Conservation (phyloP, 1,140 invertebrate species). For the Nasonia longicornis region DNA sequence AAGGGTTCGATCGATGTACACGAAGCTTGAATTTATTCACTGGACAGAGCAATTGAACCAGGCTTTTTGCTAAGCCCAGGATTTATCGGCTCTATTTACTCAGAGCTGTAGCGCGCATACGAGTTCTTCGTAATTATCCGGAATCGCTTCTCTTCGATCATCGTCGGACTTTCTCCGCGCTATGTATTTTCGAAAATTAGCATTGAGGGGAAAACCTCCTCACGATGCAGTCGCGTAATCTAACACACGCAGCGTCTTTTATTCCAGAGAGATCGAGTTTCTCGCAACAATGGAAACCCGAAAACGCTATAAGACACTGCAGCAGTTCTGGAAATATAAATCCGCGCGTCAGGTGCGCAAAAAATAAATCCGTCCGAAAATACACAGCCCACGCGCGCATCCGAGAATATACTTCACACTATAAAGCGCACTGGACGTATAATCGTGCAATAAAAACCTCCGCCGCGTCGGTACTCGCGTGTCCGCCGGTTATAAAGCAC, state of each 20-base stretch:
- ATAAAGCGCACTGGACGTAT: not conserved
- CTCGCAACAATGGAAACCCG: not conserved
- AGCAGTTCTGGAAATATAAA: not conserved
- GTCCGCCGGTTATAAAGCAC: not conserved
- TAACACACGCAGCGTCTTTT: too few species aligned
- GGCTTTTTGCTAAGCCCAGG: not conserved
- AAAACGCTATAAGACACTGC: not conserved
- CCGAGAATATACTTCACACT: too few species aligned
- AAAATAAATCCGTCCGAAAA: not conserved
- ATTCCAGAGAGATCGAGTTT: not conserved
- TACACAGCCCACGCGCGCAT: not conserved
- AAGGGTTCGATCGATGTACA: not conserved
- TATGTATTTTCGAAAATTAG: too few species aligned
- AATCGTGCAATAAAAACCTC: constrained; percentile 4
- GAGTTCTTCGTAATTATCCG: not conserved
- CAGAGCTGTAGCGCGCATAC: not conserved
- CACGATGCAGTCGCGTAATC: not conserved
- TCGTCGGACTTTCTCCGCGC: too few species aligned
- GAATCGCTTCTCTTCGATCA: too few species aligned
- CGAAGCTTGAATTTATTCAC: not conserved
- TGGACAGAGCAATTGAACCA: not conserved
- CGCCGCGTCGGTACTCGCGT: not conserved
- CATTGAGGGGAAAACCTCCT: not conserved
- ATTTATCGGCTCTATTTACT: not conserved
- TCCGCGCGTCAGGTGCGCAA: not conserved